Conservation (phyloP, 2,113 vertebrate genomes). For the Neogobius melanostomus region DNA sequence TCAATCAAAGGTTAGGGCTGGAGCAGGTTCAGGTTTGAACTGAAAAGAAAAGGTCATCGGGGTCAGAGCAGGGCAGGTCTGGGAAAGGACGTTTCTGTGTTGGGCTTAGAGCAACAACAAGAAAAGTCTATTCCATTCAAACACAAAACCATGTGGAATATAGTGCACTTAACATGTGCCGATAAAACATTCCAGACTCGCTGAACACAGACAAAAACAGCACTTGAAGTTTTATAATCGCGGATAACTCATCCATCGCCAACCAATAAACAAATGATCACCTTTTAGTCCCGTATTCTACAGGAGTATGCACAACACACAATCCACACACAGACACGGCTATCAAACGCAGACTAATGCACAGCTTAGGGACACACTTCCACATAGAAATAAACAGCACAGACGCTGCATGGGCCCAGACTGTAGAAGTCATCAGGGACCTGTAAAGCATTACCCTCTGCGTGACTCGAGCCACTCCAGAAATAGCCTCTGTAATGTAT, state of each 20-base stretch:
- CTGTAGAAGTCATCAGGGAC: constrained; percentile 75
- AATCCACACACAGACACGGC: constrained; percentile 16
- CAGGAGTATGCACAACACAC: constrained; percentile 2
- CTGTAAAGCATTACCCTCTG: constrained; percentile 77
- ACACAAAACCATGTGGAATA: not conserved
- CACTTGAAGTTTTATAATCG: constrained; percentile 21
- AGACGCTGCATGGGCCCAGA: constrained; percentile 60
- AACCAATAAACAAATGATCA: constrained; percentile 60
- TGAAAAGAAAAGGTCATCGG: constrained; percentile 31
- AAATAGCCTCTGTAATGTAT: constrained; percentile 81
- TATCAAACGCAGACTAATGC: constrained; percentile 25
- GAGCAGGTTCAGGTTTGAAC: constrained; percentile 55
- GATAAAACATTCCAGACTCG: not conserved
- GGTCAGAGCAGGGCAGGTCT: constrained; percentile 42
- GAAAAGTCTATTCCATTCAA: not conserved
- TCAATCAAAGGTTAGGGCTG: constrained; percentile 42
- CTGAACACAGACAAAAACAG: no score
- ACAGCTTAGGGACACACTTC: constrained; percentile 37
- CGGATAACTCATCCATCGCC: constrained; percentile 41
- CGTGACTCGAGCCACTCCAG: constrained; percentile 76
- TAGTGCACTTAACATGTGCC: not conserved
- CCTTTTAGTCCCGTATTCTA: constrained; percentile 40
- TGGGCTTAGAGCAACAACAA: constrained; percentile 27
- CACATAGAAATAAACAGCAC: constrained; percentile 46
- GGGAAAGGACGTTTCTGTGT: constrained; percentile 21